A percentile compares a stretch with the other conserved stretches of the same genome.
Conservation (phyloP, 2,888 invertebrate species). For the Conus canariensis region DNA sequence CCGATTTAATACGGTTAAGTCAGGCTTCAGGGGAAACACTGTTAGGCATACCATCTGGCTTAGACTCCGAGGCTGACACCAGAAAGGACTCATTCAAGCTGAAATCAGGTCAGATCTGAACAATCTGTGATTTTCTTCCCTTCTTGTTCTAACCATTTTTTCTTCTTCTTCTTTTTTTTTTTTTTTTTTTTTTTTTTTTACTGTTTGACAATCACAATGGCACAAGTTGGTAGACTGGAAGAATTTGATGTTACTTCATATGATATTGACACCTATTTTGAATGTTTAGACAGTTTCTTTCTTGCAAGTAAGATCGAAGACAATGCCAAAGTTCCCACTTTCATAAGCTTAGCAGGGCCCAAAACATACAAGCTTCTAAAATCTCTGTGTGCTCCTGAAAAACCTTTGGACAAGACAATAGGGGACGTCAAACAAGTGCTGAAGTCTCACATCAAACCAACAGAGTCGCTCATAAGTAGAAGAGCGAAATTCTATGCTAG, state of each 20-base stretch:
- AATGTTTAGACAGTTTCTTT: not conserved
- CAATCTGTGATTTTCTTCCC: no score
- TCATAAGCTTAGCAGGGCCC: not conserved
- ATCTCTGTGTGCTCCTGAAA: not conserved
- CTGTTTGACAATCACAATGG: not conserved
- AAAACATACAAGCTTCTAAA: conserved; percentile 13
- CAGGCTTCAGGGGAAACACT: no score
- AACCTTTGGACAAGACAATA: not conserved
- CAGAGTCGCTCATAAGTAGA: not conserved
- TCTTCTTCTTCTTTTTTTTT: no score
- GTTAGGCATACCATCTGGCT: no score
- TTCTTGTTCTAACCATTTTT: no score
- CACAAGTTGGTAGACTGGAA: not conserved
- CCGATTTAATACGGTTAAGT: no score
- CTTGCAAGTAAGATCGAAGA: not conserved
- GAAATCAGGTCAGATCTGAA: no score
- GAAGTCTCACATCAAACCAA: not conserved
- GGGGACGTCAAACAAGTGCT: not conserved
- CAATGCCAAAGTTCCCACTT: not conserved
- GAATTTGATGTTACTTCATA: conserved; percentile 4
- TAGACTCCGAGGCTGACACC: no score
- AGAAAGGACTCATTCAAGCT: no score
- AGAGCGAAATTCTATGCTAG: not conserved
- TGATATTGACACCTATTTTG: conserved; percentile 9
- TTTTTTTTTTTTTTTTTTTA: no score